These are phyloP conservation scores for Rhadina sibilatrix DNA, from an alignment of 2,113 vertebrate genomes.

Conservation along the genomic window DNA sequence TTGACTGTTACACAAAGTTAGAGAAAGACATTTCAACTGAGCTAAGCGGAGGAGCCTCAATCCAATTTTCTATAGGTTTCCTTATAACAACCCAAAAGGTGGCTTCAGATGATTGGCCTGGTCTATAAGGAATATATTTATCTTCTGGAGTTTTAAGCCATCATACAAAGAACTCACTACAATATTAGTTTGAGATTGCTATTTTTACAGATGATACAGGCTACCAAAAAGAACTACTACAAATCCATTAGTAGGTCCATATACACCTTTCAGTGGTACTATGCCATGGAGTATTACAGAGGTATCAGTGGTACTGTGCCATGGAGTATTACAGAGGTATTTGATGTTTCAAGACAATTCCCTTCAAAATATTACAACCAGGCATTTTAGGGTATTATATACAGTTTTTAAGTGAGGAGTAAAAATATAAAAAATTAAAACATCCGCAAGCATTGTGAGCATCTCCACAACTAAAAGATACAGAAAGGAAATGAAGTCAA, in stretches of 20 bases:
- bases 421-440: not conserved
- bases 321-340: not conserved
- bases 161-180: not conserved
- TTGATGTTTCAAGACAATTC: not conserved
- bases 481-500: not conserved
- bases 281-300: not conserved
- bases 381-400: not conserved
- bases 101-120: not conserved
- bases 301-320: not conserved
- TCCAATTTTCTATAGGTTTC: not conserved
- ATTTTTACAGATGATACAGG: not conserved
- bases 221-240: not conserved
- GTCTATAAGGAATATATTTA: not conserved
- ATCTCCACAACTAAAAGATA: not conserved
- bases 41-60: not conserved
- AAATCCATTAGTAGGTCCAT: not conserved
- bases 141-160: not conserved
- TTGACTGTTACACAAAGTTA: not conserved
- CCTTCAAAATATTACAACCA: not conserved
- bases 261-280: not conserved
- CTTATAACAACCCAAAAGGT: rapidly evolving
- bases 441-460: not conserved
- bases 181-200: not conserved
- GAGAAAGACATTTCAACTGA: not conserved
- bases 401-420: not conserved